phyloP scores from a whole-genome alignment of 2,113 vertebrate genomes.

The Telmatochromis sp. region DNA sequence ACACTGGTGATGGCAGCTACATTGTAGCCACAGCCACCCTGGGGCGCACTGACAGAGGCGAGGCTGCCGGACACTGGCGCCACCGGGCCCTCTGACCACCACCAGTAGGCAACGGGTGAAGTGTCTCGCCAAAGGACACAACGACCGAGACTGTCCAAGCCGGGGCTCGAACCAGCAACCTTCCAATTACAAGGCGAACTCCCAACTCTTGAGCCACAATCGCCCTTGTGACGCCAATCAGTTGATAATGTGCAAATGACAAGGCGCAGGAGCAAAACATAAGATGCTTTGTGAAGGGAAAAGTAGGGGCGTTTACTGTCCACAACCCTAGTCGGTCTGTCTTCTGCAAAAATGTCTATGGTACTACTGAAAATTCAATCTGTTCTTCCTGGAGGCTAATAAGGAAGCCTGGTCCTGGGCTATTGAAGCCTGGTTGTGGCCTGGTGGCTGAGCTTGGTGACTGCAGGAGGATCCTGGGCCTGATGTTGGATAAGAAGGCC shows the following conservation, averaged over 20 bases:
- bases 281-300: not conserved
- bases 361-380: not conserved
- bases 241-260: not conserved
- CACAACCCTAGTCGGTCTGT: not conserved
- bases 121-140: not conserved
- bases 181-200: accelerated
- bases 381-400: not conserved
- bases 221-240: not conserved
- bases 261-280: not conserved
- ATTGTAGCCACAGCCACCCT: not conserved
- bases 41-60: not conserved
- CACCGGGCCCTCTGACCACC: not conserved
- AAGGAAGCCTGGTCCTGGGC: not conserved
- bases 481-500: not conserved
- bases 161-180: accelerated
- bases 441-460: not conserved
- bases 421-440: not conserved
- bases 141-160: not conserved
- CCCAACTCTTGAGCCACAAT: not conserved
- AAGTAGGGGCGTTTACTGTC: accelerated
- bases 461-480: not conserved
- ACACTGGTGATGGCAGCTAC: not conserved
- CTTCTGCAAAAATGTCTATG: not conserved
- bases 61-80: accelerated
- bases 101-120: not conserved